Conservation (phyloP, 2,113 vertebrate species). For the Eptesicus fuscus region DNA sequence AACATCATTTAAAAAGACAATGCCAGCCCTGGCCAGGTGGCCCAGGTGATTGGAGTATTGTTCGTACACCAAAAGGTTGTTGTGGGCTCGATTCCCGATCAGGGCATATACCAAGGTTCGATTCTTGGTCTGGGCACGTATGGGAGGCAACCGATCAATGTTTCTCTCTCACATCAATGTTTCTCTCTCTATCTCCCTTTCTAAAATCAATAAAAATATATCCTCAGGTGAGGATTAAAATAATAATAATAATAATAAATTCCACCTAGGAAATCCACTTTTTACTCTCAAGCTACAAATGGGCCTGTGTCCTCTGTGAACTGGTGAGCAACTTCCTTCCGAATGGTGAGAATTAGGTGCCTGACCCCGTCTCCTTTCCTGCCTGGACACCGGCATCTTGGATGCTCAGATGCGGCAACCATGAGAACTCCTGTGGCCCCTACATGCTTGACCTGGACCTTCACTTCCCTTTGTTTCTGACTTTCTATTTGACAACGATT, state of each 20-base stretch:
- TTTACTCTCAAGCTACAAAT: neutral
- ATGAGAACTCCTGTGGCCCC: neutral
- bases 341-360: neutral
- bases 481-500: neutral
- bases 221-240: neutral
- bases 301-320: neutral
- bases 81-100: neutral
- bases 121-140: neutral
- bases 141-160: neutral
- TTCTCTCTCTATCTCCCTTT: neutral
- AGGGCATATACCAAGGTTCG: neutral
- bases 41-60: neutral
- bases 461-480: neutral
- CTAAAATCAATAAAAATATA: neutral
- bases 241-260: neutral
- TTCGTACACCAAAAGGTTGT: neutral
- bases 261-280: neutral
- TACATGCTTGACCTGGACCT: neutral
- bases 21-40: neutral
- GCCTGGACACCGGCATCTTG: neutral
- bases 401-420: neutral
- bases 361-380: neutral
- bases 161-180: neutral
- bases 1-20: neutral
- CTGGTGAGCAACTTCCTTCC: neutral